Conservation (phyloP, 2,797 vertebrate genomes). For the Rhodeus uyekii region DNA sequence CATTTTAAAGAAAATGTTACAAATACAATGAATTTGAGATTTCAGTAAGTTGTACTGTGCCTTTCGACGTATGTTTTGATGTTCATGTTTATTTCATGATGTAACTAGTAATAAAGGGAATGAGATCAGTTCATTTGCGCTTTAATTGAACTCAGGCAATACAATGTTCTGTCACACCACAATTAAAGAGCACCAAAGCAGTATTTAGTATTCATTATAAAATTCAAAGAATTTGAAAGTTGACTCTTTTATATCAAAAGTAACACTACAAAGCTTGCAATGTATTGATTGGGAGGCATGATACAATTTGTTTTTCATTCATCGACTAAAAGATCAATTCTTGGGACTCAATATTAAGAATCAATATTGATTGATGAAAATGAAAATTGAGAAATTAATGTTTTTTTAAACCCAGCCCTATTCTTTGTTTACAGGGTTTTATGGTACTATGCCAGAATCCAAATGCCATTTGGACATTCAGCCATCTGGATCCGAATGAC, state of each 20-base stretch:
- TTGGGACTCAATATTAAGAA: neutral
- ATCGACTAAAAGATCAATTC: neutral
- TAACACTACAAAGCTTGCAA: neutral
- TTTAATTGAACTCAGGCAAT: neutral
- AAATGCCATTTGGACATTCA: slow-evolving; percentile 26
- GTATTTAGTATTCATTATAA: neutral
- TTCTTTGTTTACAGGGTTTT: slow-evolving; percentile 39
- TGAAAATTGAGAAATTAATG: neutral
- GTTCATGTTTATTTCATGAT: neutral
- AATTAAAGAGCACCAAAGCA: neutral
- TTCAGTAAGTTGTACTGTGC: neutral
- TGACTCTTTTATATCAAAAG: neutral
- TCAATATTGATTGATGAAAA: neutral
- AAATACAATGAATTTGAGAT: neutral
- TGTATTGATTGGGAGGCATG: no score
- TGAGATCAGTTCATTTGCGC: neutral
- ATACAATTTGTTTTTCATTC: no score
- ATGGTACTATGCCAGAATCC: slow-evolving; percentile 38
- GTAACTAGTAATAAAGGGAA: neutral
- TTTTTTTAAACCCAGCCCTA: neutral
- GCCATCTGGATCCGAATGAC: slow-evolving; percentile 53
- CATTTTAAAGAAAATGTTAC: no score
- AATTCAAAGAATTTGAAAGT: neutral
- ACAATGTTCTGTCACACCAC: neutral
- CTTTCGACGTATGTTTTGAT: neutral